Conservation (phyloP, 1,140 invertebrate genomes). For the Kradibia gibbosae region DNA sequence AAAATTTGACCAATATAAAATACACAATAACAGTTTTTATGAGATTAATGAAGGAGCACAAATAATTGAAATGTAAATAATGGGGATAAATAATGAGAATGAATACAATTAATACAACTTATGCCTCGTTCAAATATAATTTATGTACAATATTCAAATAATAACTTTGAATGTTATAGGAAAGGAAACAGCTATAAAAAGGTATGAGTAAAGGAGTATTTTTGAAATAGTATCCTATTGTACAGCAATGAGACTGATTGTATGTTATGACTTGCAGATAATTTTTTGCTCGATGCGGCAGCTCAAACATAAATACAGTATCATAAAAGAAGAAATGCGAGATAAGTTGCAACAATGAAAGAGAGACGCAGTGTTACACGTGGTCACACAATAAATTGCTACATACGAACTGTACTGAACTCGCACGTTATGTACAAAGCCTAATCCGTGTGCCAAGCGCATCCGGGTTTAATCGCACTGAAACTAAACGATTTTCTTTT, state of each 20-base stretch:
- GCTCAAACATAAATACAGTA: slow-evolving; percentile 47
- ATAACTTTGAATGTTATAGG: no score
- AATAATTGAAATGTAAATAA: no score
- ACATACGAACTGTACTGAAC: background rate
- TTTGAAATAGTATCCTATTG: background rate
- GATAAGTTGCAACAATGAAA: background rate
- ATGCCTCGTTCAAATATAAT: no score
- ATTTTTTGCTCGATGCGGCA: slow-evolving; percentile 20
- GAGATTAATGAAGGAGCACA: no score
- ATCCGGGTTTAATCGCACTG: slow-evolving; percentile 20
- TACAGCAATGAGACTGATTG: background rate
- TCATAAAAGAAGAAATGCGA: background rate
- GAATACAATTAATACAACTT: no score
- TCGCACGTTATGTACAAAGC: background rate
- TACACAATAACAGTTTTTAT: no score
- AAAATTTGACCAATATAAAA: no score
- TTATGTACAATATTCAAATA: no score
- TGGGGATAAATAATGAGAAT: no score
- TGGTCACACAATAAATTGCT: slow-evolving; percentile 36
- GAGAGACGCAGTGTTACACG: slow-evolving; percentile 28
- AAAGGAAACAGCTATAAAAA: background rate
- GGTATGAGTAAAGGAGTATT: background rate
- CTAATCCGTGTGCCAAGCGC: slow-evolving; percentile 4
- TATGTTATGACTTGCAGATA: slow-evolving; percentile 14
- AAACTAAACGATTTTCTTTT: background rate